A percentile compares a stretch with the other conserved stretches of the same genome.
These are phyloP conservation scores for Bicyclus anynana DNA, from an alignment of 1,140 invertebrate species.

Conservation along the genomic window DNA sequence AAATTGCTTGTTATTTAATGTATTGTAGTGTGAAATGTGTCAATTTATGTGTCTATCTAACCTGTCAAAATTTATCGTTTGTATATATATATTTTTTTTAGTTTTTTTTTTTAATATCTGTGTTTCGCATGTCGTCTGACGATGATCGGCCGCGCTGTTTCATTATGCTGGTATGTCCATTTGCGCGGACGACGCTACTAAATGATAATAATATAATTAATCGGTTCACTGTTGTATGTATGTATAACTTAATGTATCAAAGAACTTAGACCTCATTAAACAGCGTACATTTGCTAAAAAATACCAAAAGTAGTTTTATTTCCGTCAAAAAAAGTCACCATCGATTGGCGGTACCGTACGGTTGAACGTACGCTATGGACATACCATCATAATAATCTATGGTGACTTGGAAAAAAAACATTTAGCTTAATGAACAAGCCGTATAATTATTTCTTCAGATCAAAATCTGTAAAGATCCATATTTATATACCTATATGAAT, in stretches of 20 bases:
- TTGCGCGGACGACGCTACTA: constrained; percentile 27
- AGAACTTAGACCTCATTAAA: constrained; percentile 71
- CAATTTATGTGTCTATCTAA: too few species aligned
- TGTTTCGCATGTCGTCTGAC: not conserved
- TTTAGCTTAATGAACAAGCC: not conserved
- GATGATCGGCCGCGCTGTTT: constrained; percentile 12
- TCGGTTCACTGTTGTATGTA: constrained; percentile 40
- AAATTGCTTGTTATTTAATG: too few species aligned
- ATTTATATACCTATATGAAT: too few species aligned
- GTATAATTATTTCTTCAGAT: constrained; percentile 15
- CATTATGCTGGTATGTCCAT: constrained; percentile 71
- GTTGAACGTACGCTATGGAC: constrained; percentile 42
- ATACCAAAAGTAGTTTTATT: constrained; percentile 71
- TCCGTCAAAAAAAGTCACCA: constrained; percentile 32
- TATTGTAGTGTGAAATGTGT: too few species aligned
- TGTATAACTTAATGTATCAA: constrained; percentile 57
- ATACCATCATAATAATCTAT: constrained; percentile 56
- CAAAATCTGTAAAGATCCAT: constrained; percentile 26
- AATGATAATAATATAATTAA: too few species aligned
- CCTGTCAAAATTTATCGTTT: not conserved
- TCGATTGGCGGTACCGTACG: constrained; percentile 12
- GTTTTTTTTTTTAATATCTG: not conserved
- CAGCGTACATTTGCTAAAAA: constrained; percentile 54
- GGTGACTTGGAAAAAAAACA: constrained; percentile 28
- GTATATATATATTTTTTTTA: not conserved